Evolutionary conservation across 1,140 invertebrate species (phyloP).

Genomic region (Ectropis grisescens): DNA sequence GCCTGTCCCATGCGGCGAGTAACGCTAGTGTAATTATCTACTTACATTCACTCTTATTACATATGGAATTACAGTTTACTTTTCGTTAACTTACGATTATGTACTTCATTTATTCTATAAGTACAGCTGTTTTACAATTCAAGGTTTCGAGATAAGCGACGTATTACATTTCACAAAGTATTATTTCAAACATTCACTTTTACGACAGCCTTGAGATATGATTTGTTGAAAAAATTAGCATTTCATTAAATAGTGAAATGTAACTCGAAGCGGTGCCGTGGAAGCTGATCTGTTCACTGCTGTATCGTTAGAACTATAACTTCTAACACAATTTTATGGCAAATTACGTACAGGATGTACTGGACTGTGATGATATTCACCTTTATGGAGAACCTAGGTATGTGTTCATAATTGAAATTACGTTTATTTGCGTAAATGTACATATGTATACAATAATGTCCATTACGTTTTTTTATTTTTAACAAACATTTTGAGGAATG

Average conservation of each 20-base stretch:
- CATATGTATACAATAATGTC: too few species aligned
- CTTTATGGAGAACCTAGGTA: too few species aligned
- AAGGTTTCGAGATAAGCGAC: constrained; percentile 18
- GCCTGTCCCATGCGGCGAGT: constrained; percentile 36
- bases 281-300: too few species aligned
- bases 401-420: too few species aligned
- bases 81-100: constrained; percentile 47
- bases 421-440: too few species aligned
- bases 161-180: constrained; percentile 12
- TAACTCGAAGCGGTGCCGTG: neutral
- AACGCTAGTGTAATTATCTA: constrained; percentile 37
- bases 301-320: too few species aligned
- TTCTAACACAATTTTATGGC: too few species aligned
- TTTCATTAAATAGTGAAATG: neutral
- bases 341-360: too few species aligned
- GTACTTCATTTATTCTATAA: constrained; percentile 58
- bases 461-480: too few species aligned
- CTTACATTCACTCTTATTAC: constrained; percentile 39
- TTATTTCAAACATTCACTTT: neutral
- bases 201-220: neutral
- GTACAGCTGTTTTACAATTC: constrained; percentile 34
- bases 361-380: too few species aligned
- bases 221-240: neutral
- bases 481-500: too few species aligned
- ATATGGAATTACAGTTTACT: constrained; percentile 53